These are phyloP conservation scores for Saguinus imperator DNA, from an alignment of 2,113 vertebrate species.

Conservation along the genomic window DNA sequence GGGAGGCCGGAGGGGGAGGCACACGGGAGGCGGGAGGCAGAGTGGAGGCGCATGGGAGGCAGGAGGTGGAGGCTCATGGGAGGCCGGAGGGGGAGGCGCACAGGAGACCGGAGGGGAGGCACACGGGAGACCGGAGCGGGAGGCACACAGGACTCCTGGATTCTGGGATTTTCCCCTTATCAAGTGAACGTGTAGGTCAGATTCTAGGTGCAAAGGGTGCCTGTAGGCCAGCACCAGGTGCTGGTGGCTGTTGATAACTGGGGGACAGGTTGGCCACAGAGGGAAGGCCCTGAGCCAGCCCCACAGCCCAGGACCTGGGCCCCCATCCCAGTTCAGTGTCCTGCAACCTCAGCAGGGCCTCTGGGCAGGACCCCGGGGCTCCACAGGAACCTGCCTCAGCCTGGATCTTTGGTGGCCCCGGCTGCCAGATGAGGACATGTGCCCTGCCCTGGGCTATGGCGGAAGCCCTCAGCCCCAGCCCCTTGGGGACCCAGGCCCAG, in stretches of 20 bases:
- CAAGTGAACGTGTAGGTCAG: fast-evolving
- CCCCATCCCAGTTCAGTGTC: not conserved
- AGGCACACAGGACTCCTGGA: not conserved
- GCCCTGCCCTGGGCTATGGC: too few relatives aligned
- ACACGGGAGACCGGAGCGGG: fast-evolving
- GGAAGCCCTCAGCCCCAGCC: not conserved
- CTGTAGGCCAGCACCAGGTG: not conserved
- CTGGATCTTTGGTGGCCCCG: not conserved
- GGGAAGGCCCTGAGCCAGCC: not conserved
- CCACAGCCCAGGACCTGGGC: not conserved
- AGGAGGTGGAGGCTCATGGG: too few relatives aligned
- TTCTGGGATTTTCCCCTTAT: not conserved
- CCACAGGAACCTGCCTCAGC: not conserved
- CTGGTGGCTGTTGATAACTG: not conserved
- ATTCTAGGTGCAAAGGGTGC: not conserved
- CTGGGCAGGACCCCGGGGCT: not conserved
- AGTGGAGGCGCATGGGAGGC: too few relatives aligned
- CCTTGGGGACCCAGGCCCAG: fast-evolving
- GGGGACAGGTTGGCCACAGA: too few relatives aligned
- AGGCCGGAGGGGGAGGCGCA: too few relatives aligned
- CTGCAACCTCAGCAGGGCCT: not conserved
- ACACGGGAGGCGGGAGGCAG: too few relatives aligned
- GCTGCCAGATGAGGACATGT: not conserved
- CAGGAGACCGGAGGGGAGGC: too few relatives aligned
- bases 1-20: too few relatives aligned